These are phyloP conservation scores for Scaptomyza reducta DNA, from an alignment of 2,888 invertebrate genomes.

Conservation along the genomic window DNA sequence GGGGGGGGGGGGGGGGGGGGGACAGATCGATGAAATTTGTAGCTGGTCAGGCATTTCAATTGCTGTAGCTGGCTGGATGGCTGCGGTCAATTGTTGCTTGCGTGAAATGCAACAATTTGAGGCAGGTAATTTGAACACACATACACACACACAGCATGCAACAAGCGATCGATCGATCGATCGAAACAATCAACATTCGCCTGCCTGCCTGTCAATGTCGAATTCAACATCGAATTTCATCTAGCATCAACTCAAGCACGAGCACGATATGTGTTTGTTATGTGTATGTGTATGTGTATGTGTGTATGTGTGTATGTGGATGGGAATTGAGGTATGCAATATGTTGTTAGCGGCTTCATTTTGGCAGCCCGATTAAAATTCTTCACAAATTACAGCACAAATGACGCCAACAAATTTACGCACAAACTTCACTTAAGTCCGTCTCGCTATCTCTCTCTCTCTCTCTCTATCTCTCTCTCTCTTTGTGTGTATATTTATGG, in stretches of 20 bases:
- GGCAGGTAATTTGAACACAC: slow-evolving; percentile 56
- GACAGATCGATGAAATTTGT: not conserved
- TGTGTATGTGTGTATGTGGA: slow-evolving; percentile 2
- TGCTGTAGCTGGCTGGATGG: slow-evolving; percentile 31
- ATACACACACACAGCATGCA: slow-evolving; percentile 2
- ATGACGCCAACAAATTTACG: slow-evolving; percentile 20
- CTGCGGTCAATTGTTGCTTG: slow-evolving; percentile 42
- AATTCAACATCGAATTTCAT: slow-evolving; percentile 36
- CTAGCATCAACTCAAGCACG: slow-evolving; percentile 45
- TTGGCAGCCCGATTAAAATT: slow-evolving; percentile 56
- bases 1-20: not conserved
- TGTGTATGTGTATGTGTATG: slow-evolving; percentile 2
- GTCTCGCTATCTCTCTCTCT: not conserved
- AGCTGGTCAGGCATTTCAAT: slow-evolving; percentile 65
- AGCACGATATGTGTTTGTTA: not conserved
- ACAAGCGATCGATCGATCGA: slow-evolving; percentile 10
- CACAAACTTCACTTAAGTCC: slow-evolving; percentile 12
- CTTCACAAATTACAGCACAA: slow-evolving; percentile 45
- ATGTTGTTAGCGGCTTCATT: slow-evolving; percentile 25
- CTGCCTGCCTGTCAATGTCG: slow-evolving; percentile 5
- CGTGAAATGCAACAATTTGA: slow-evolving; percentile 76
- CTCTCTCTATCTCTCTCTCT: not conserved
- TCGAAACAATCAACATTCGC: slow-evolving; percentile 46
- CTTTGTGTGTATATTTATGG: not conserved
- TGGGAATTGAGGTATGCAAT: slow-evolving; percentile 8